These are phyloP conservation scores for Agrilus cyanescens DNA, from an alignment of 2,888 invertebrate genomes.

Conservation along the genomic window DNA sequence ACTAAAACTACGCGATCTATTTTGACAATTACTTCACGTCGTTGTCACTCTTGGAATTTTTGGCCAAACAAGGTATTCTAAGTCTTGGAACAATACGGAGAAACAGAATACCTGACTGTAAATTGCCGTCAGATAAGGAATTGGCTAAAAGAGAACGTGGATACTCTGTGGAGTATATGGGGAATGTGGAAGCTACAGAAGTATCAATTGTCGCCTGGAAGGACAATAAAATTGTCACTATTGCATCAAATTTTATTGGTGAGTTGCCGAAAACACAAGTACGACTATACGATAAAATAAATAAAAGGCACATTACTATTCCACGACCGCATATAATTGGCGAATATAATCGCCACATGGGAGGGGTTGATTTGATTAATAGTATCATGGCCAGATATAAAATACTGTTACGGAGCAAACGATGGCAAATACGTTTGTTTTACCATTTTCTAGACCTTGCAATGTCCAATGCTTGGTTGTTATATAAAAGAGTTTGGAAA, in stretches of 20 bases:
- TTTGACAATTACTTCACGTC: conserved; percentile 27
- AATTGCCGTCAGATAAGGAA: conserved; percentile 22
- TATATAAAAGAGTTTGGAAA: too few relatives aligned
- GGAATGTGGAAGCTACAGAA: conserved; percentile 15
- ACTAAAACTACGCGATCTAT: conserved; percentile 24
- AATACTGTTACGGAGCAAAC: too few relatives aligned
- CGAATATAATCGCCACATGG: too few relatives aligned
- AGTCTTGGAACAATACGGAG: conserved; percentile 23
- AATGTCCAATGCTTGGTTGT: too few relatives aligned
- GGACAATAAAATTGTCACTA: conserved; percentile 18
- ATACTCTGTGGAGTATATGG: conserved; percentile 18
- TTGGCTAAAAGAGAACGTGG: conserved; percentile 19
- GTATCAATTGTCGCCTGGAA: conserved; percentile 17
- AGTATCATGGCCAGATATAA: too few relatives aligned
- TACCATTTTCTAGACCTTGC: too few relatives aligned
- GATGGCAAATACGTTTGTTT: too few relatives aligned
- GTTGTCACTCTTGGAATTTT: conserved; percentile 17
- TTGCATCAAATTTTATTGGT: conserved; percentile 17
- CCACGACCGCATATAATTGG: too few relatives aligned
- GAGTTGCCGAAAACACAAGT: conserved; percentile 6
- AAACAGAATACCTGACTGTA: conserved; percentile 24
- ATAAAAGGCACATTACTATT: too few relatives aligned
- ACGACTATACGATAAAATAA: conserved; percentile 12
- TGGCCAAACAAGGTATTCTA: conserved; percentile 22
- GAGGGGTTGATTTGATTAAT: too few relatives aligned